phyloP scores from a whole-genome alignment of 1,140 invertebrate species.

The Sesamia nonagrioides region DNA sequence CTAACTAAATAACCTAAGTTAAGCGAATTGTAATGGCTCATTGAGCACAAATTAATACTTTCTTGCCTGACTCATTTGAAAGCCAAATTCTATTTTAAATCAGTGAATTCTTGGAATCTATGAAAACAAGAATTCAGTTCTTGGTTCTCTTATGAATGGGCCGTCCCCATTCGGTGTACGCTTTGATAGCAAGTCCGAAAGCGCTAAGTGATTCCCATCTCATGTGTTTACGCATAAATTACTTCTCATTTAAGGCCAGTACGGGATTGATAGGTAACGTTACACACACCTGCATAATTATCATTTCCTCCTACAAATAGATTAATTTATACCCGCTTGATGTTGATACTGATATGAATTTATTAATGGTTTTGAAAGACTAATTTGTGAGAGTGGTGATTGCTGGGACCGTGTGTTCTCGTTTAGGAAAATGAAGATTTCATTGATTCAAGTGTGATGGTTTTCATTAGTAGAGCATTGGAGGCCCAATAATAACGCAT shows the following conservation, averaged over 20 bases:
- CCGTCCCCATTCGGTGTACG: slow-evolving; percentile 35
- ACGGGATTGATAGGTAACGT: slow-evolving; percentile 69
- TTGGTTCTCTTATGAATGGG: slow-evolving; percentile 50
- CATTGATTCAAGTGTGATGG: neutral
- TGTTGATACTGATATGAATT: slow-evolving; percentile 40
- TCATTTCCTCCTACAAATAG: slow-evolving; percentile 35
- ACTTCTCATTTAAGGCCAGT: slow-evolving; percentile 67
- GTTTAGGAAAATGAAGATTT: neutral
- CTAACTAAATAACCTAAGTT: neutral
- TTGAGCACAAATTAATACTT: neutral
- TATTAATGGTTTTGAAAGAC: slow-evolving; percentile 40
- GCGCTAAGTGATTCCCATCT: slow-evolving; percentile 70
- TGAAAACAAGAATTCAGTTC: neutral
- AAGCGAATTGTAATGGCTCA: slow-evolving; percentile 1
- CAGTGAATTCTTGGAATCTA: neutral
- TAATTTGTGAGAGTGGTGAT: slow-evolving; percentile 19
- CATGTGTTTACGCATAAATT: slow-evolving; percentile 73
- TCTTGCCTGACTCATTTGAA: neutral
- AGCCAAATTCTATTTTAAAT: neutral
- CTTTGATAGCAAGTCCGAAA: slow-evolving; percentile 62
- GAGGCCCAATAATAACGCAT: no score
- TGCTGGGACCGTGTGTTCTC: neutral
- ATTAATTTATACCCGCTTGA: slow-evolving; percentile 47
- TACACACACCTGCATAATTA: slow-evolving; percentile 37
- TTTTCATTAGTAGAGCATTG: neutral